Evolutionary conservation across 2,113 vertebrate species (phyloP).

Genomic region (Triplophysa dalaica): DNA sequence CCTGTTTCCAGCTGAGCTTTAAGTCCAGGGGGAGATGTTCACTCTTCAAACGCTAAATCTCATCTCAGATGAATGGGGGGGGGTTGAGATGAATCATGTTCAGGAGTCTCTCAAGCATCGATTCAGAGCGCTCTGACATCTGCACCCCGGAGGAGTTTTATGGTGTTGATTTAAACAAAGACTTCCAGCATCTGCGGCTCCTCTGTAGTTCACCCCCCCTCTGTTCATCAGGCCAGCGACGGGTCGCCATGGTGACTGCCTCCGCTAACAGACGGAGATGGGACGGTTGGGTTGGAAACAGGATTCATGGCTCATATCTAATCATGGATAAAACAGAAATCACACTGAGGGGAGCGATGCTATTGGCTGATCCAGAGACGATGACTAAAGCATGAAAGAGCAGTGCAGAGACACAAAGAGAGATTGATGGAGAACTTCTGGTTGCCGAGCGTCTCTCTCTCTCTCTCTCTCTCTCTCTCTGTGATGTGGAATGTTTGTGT

Average conservation of each 20-base stretch:
- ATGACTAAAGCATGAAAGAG: neutral
- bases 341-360: neutral
- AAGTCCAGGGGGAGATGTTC: neutral
- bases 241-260: constrained; percentile 29
- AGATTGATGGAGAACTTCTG: constrained; percentile 8
- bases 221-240: neutral
- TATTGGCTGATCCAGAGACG: neutral
- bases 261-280: neutral
- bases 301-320: constrained; percentile 30
- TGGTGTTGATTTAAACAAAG: constrained; percentile 32
- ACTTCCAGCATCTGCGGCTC: constrained; percentile 32
- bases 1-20: neutral
- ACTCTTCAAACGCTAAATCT: neutral
- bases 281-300: neutral
- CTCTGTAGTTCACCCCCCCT: neutral
- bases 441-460: constrained; percentile 41
- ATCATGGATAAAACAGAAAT: constrained; percentile 28
- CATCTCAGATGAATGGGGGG: neutral
- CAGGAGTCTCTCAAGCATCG: neutral
- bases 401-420: constrained; percentile 49
- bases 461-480: constrained; percentile 66
- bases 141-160: constrained; percentile 5
- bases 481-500: constrained; percentile 66
- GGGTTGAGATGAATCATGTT: neutral
- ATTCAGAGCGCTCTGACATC: neutral